Conservation (phyloP, 2,797 vertebrate genomes). For the Hozukius guyotensis region DNA sequence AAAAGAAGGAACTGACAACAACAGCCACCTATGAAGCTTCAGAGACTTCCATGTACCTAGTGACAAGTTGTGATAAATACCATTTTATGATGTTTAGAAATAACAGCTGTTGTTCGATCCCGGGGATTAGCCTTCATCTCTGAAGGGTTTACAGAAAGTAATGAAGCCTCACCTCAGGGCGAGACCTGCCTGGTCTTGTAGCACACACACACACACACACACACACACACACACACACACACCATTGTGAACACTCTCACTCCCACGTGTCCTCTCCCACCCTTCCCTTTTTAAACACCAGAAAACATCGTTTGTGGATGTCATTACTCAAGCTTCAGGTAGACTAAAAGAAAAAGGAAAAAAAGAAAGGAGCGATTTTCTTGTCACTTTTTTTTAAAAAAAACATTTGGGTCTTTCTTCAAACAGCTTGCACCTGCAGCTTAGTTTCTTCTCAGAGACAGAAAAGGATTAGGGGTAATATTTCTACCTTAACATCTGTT, state of each 20-base stretch:
- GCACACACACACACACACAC: slow-evolving; percentile 8
- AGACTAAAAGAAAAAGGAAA: not conserved
- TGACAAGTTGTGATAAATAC: slow-evolving; percentile 26
- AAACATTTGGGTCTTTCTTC: not conserved
- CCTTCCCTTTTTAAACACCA: slow-evolving; percentile 21
- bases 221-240: slow-evolving; percentile 20
- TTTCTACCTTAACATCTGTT: slow-evolving; percentile 20
- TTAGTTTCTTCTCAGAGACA: slow-evolving; percentile 4
- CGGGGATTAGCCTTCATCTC: slow-evolving; percentile 39
- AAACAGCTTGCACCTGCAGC: slow-evolving; percentile 27
- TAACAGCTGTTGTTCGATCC: slow-evolving; percentile 29
- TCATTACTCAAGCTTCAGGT: slow-evolving; percentile 11
- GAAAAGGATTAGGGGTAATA: slow-evolving; percentile 1
- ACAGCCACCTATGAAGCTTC: not conserved
- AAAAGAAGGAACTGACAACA: not conserved
- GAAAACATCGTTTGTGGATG: slow-evolving; percentile 7
- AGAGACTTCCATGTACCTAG: not conserved
- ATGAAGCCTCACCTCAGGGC: slow-evolving; percentile 10
- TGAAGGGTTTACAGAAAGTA: slow-evolving; percentile 21
- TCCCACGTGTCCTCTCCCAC: slow-evolving; percentile 6
- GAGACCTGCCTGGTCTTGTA: slow-evolving; percentile 57
- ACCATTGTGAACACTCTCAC: slow-evolving; percentile 18
- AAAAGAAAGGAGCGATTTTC: slow-evolving; percentile 14
- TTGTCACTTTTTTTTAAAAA: slow-evolving; percentile 14
- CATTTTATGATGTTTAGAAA: slow-evolving; percentile 41